phyloP scores from a whole-genome alignment of 2,888 invertebrate species.

The Sinopyrophorus schimmeli region DNA sequence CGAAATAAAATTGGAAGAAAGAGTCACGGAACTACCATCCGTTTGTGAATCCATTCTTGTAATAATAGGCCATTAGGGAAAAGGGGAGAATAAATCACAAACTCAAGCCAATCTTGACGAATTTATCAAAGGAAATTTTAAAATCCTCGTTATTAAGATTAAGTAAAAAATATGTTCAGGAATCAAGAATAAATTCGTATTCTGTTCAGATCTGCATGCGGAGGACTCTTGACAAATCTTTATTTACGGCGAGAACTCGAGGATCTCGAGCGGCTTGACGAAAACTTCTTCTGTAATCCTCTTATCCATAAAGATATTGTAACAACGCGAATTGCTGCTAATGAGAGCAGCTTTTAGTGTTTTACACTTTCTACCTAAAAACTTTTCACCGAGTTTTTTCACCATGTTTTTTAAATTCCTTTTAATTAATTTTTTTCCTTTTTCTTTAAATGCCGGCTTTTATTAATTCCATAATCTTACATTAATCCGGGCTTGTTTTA shows the following conservation, averaged over 20 bases:
- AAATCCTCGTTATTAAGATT: constrained; percentile 44
- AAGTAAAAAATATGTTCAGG: constrained; percentile 45
- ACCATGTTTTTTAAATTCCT: not conserved
- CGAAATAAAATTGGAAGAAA: constrained; percentile 21
- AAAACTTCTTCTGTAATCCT: constrained; percentile 31
- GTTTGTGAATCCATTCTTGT: constrained; percentile 23
- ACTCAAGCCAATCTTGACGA: constrained; percentile 36
- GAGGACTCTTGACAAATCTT: constrained; percentile 37
- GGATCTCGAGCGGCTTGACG: constrained; percentile 25
- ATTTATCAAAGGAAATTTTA: constrained; percentile 41
- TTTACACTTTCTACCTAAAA: constrained; percentile 22
- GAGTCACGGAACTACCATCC: constrained; percentile 22
- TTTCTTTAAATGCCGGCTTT: too few species aligned
- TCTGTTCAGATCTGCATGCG: constrained; percentile 37
- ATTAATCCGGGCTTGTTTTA: too few species aligned
- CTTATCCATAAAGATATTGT: constrained; percentile 29
- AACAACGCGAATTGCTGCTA: constrained; percentile 27
- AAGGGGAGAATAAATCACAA: constrained; percentile 36
- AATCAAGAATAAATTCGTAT: constrained; percentile 39
- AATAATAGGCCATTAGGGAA: constrained; percentile 32
- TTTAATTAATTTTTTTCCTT: too few species aligned
- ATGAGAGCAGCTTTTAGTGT: constrained; percentile 27
- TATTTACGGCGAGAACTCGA: constrained; percentile 36
- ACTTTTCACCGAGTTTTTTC: constrained; percentile 5
- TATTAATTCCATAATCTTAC: too few species aligned